Base-by-base conservation (phyloP, 2,113 vertebrate species). In the Speoplatyrhinus poulsoni region DNA sequence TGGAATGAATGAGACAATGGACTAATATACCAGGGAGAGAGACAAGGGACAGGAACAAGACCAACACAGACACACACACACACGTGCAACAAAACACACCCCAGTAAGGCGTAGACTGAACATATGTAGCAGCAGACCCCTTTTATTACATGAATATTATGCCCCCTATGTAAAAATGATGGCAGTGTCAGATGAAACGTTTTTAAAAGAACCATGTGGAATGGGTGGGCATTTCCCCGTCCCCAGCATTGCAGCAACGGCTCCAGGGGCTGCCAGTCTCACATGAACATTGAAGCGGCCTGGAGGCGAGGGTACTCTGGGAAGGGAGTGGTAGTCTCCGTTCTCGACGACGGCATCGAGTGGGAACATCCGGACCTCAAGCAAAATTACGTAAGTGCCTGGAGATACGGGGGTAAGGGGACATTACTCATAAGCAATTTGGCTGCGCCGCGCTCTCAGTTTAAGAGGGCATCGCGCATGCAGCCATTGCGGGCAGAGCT, bases 301-400 rank as follows among this genome's bases (percentile, higher is more conserved):
- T 99, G 97, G 97, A 94, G 90, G 73, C 94, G 94, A 90, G 97
- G 97, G 63, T 98, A 96, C 72, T 98, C 95, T 9, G 97, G 97
- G 65, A 95, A 94, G 91, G 96, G 96, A 48, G 93, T 99, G 55
- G 96, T 98, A 77, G 94, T 98, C 82, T 95, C 97, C 65, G 96
- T 99, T 86, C 90, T 99, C 81, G 97, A 97, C 57, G 96, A 98
- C 3, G 96, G 96, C 81, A 95, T 99, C 12, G 95, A 98, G 87
- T 92, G 91, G 83, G 95, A 95, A 70, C 96, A 97, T 70, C 96
- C 95, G 1, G 96, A 98, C 71, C 91, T 99, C 80, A 94, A 95
- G 92, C 94, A 95, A 80, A 99, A 99, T 93, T 98, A 98, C 60
- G 97, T 99, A 90, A 94, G 96, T 95, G 84, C 80, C 76, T 77